Evolutionary conservation across 2,113 vertebrate genomes (phyloP).

Genomic region (Acanthochromis polyacanthus): DNA sequence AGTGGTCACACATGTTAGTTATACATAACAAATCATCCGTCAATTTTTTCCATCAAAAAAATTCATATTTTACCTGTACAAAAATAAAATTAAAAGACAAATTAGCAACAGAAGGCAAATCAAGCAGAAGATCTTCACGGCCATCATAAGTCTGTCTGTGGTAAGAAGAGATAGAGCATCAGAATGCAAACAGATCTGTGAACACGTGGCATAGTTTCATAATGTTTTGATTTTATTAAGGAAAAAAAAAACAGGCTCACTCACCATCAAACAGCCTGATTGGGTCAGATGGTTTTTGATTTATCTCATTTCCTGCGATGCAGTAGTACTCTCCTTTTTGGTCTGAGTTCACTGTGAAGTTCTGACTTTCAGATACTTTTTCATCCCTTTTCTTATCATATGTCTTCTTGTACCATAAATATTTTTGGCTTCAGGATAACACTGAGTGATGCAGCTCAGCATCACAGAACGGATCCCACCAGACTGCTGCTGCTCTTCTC

Average conservation of each 20-base stretch:
- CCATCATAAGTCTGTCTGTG: constrained; percentile 30
- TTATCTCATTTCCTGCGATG: constrained; percentile 42
- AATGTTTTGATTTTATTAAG: too few relatives aligned
- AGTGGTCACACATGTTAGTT: not conserved
- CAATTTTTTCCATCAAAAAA: not conserved
- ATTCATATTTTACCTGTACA: constrained; percentile 66
- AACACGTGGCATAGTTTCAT: too few relatives aligned
- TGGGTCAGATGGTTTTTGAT: not conserved
- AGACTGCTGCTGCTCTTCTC: not conserved
- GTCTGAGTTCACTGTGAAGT: constrained; percentile 55
- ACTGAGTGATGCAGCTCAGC: constrained; percentile 67
- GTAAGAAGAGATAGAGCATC: constrained; percentile 8
- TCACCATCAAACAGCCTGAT: constrained; percentile 55
- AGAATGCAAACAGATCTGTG: not conserved
- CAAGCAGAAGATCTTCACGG: not conserved
- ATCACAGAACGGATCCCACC: not conserved
- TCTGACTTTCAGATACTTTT: accelerated
- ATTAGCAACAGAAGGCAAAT: constrained; percentile 29
- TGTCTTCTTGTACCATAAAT: constrained; percentile 60
- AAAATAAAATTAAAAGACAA: constrained; percentile 1
- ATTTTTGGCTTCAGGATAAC: constrained; percentile 40
- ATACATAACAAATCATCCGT: accelerated
- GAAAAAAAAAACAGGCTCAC: constrained; percentile 32
- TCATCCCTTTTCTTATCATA: accelerated
- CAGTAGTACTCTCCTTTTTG: constrained; percentile 75